Evolutionary conservation across 1,140 invertebrate genomes (phyloP).

Genomic region (Bicyclus anynana): DNA sequence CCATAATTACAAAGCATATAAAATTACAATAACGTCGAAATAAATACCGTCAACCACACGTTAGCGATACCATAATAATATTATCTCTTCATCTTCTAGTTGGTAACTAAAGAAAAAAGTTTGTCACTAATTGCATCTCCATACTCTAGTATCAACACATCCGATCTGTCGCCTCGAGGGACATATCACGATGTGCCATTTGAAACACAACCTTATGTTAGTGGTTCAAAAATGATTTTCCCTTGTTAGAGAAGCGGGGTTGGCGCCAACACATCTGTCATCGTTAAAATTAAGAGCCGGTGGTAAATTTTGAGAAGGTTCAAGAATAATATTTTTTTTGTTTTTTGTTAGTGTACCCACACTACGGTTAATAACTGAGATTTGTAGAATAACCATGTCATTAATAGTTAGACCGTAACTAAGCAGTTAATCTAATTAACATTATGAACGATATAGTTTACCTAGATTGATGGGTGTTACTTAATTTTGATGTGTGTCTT

Average conservation of each 20-base stretch:
- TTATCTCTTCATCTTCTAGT: background rate
- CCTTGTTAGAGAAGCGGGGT: background rate
- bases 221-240: conserved; percentile 22
- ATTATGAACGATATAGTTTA: too few relatives aligned
- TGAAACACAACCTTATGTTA: conserved; percentile 24
- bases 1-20: too few relatives aligned
- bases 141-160: conserved; percentile 64
- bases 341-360: too few relatives aligned
- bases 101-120: conserved; percentile 37
- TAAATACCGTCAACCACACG: background rate
- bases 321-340: too few relatives aligned
- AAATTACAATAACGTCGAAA: too few relatives aligned
- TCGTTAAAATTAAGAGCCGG: conserved; percentile 41
- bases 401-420: too few relatives aligned
- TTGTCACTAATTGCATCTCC: conserved; percentile 69
- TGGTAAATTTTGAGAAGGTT: too few relatives aligned
- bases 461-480: too few relatives aligned
- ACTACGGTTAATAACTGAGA: too few relatives aligned
- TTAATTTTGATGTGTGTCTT: too few relatives aligned
- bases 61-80: conserved; percentile 1
- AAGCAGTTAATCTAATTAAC: too few relatives aligned
- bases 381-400: too few relatives aligned
- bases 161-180: conserved; percentile 41
- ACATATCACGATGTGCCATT: conserved; percentile 11
- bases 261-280: conserved; percentile 73